Evolutionary conservation across 2,888 invertebrate species (phyloP).

Genomic region (Coenonympha arcania): DNA sequence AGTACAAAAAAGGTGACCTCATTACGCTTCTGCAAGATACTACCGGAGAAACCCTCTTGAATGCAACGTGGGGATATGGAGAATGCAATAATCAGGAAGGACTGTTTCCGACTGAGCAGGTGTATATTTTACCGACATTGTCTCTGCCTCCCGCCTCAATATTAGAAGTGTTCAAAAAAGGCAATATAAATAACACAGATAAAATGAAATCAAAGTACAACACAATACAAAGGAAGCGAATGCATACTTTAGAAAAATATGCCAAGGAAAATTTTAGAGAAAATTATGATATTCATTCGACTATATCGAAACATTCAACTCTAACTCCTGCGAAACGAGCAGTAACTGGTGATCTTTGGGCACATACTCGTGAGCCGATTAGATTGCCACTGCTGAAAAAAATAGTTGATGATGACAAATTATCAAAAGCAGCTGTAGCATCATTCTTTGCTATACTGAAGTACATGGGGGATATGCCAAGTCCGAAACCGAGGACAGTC

Average conservation of each 20-base stretch:
- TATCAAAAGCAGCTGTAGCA: conserved; percentile 81
- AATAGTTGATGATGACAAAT: conserved; percentile 79
- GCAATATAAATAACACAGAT: conserved; percentile 63
- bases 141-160: conserved; percentile 80
- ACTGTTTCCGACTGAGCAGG: conserved; percentile 88
- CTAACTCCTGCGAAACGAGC: conserved; percentile 78
- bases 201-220: conserved; percentile 65
- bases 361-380: conserved; percentile 85
- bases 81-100: conserved; percentile 81
- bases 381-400: conserved; percentile 87
- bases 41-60: conserved; percentile 82
- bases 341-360: conserved; percentile 84
- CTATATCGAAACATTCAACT: conserved; percentile 77
- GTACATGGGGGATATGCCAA: conserved; percentile 94
- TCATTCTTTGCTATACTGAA: conserved; percentile 83
- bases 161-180: conserved; percentile 78
- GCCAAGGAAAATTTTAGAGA: conserved; percentile 86
- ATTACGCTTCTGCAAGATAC: conserved; percentile 83
- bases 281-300: conserved; percentile 59
- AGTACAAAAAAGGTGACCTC: conserved; percentile 83
- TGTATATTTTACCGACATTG: conserved; percentile 89
- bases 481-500: conserved; percentile 80
- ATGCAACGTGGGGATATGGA: conserved; percentile 82
- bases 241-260: conserved; percentile 88
- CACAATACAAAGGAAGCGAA: conserved; percentile 78